Evolutionary conservation across 2,113 vertebrate species (phyloP), one percentile per base, ranked within the genome.

Genomic region (Hiodon alosoides): DNA sequence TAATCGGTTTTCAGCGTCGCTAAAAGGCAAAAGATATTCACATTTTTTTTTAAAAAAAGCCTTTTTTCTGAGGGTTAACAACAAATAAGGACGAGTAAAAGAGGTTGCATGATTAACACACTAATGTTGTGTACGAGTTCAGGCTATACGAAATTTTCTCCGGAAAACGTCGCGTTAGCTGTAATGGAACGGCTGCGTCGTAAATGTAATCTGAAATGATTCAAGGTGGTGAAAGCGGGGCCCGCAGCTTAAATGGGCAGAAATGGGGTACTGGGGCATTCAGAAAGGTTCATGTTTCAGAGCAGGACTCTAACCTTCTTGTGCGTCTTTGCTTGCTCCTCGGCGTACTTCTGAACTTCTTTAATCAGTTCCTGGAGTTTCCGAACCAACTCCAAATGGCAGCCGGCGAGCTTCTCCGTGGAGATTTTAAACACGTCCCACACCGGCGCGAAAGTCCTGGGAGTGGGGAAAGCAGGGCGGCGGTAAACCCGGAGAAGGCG

Each of bases 401-500:
- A 98, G 71, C 85, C 86, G 81, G 95, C 95, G 84, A 98, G 87
- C 85, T 98, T 98, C 85, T 99, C 96, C 17, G 96, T 97, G 53
- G 97, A 99, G 48, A 87, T 92, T 90, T 94, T 98, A 84, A 98
- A 98, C 72, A 98, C 92, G 71, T 99, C 96, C 97, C 96, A 99
- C 70, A 97, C 90, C 13, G 97, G 96, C 69, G 95, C 94, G 85
- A 98, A 98, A 5, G 97, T 98, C 88, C 97, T 99, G 80, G 16
- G 52, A 75, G 84, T 87, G 17, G 73, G 69, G 81, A 47, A 46
- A 53, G 14, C 9, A 60, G 53, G 47, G 55, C 8, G 3, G 9
- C 14, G 60, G 48, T 60, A 1, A 71, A 5, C 3, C 54, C 13
- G 14, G 1, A 8, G 5, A 74, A 6, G 9, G n/a, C 50, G 31